Base-by-base conservation (phyloP, 2,888 invertebrate species). In the Petrophora chlorosata region DNA sequence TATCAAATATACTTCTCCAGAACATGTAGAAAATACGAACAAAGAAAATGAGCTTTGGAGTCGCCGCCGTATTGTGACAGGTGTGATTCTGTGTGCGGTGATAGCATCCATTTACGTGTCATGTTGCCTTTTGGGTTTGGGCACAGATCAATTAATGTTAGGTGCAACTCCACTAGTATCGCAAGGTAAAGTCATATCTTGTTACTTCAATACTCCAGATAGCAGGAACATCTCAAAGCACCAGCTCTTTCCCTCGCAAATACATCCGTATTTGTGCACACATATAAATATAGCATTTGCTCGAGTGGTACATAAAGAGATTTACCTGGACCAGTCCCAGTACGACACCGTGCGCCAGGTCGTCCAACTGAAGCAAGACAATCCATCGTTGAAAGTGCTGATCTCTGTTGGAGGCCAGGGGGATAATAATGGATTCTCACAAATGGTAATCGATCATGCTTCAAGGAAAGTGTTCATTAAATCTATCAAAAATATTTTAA, bases 271-370 rank as follows among this genome's bases (percentile, higher is more conserved):
- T 63, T 85, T 97, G 45, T 97, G 97, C 76, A 96, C 96, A 0
- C 97, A 97, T 80, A 92, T 97, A 51, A 95, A 95, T 75, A 84
- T 96, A 45, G 97, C 94, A 29, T 95, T 95, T 85, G 94, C 94
- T 13, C 75, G 78, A 48, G 88, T 97, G 26, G 71, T 76, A 3
- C 92, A 95, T 65, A 92, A 92, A 57, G 83, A 91, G 5, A 81
- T 97, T 17, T 61, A 81, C 40, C 80, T 95, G 15, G 88, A 90
- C 7, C 71, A 86, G 3, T 57, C 74, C 0, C 82, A 92, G 41
- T 67, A 68, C 5, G 47, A 65, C 66, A 63, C 82, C 9, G 79
- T 92, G 50, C 53, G 63, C 36, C 73, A 89, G 53, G 70, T 93
- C 0, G 76, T 90, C 0, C 72, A 82, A 41, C 73, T 95, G 22